Conservation (phyloP, 2,888 invertebrate genomes). For the Adelognathus sp. region DNA sequence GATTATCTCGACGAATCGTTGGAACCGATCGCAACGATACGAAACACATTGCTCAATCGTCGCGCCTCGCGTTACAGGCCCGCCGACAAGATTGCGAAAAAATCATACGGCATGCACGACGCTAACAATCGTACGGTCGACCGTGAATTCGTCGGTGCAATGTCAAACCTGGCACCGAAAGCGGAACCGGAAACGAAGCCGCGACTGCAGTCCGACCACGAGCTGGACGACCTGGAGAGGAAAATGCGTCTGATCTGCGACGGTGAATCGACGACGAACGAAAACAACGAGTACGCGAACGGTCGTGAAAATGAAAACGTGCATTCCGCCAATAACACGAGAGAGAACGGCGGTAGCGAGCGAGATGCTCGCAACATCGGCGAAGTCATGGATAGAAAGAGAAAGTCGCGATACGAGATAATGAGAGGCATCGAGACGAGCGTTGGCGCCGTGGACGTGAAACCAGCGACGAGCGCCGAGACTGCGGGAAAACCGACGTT, state of each 20-base stretch:
- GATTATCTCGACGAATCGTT: conserved; percentile 68
- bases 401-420: conserved; percentile 62
- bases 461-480: not conserved
- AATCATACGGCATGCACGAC: not conserved
- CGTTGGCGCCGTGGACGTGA: conserved; percentile 31
- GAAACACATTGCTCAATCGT: not conserved
- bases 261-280: conserved; percentile 28
- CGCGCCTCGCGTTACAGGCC: not conserved
- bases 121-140: not conserved
- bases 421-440: conserved; percentile 66
- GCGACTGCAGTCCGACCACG: conserved; percentile 52
- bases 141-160: conserved; percentile 39
- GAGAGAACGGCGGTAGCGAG: conserved; percentile 2
- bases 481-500: conserved; percentile 59
- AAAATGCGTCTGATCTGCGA: conserved; percentile 51
- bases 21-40: conserved; percentile 18
- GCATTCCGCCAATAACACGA: not conserved
- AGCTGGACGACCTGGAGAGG: conserved; percentile 73
- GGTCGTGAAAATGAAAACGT: not conserved
- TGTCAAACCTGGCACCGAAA: conserved; percentile 40
- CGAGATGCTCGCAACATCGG: conserved; percentile 42
- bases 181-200: conserved; percentile 53
- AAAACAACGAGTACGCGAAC: not conserved
- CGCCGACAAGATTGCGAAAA: not conserved
- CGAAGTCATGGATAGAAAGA: conserved; percentile 62